phyloP scores from a whole-genome alignment of 2,888 invertebrate genomes.

The Habrosyne pyritoides region DNA sequence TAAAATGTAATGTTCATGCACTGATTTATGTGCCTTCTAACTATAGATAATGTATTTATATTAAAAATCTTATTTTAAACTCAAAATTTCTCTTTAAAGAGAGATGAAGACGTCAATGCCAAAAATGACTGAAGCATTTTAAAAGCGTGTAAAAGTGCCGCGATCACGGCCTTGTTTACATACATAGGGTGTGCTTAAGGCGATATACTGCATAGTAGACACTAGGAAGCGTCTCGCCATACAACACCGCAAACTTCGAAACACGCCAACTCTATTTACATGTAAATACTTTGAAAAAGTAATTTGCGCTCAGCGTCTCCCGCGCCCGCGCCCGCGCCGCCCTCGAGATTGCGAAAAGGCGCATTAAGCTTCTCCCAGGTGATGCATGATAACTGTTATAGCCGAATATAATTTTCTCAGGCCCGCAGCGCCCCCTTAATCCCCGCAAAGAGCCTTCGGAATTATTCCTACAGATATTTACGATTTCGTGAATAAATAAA shows the following conservation, averaged over 20 bases:
- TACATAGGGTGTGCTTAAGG: constrained; percentile 3
- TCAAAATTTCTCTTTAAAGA: too few relatives aligned
- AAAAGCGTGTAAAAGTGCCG: constrained; percentile 3
- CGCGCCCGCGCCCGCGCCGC: constrained; percentile 50
- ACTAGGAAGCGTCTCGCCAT: constrained; percentile 31
- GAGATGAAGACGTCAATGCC: background rate
- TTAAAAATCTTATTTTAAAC: too few relatives aligned
- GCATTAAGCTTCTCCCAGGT: constrained; percentile 82
- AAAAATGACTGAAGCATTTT: background rate
- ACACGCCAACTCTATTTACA: constrained; percentile 77
- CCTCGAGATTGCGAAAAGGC: constrained; percentile 82
- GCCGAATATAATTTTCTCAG: constrained; percentile 83
- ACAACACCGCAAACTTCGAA: constrained; percentile 59
- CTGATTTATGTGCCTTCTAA: too few relatives aligned
- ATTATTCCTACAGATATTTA: constrained; percentile 83
- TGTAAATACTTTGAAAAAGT: constrained; percentile 84
- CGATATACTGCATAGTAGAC: constrained; percentile 24
- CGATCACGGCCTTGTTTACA: constrained; percentile 3
- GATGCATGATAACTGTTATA: constrained; percentile 84
- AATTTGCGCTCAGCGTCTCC: constrained; percentile 75
- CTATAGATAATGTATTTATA: too few relatives aligned
- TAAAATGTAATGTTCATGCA: background rate
- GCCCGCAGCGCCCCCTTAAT: constrained; percentile 81
- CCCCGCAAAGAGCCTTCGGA: constrained; percentile 81
- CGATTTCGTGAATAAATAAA: constrained; percentile 83